Conservation (phyloP, 2,888 invertebrate genomes). For the Octodonta nipae region DNA sequence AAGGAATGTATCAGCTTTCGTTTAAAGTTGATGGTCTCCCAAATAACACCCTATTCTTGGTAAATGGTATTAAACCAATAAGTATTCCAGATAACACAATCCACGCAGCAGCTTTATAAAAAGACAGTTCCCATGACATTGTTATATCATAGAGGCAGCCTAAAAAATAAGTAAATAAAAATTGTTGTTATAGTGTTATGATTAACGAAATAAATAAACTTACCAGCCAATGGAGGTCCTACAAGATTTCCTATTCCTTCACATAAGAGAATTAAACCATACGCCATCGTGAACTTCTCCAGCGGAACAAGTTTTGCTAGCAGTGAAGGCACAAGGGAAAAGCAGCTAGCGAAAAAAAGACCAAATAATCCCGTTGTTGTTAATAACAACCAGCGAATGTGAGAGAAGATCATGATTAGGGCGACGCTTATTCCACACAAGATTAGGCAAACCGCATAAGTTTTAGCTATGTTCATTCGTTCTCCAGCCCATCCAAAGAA, state of each 20-base stretch:
- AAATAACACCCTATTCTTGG: conserved; percentile 47
- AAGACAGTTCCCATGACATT: conserved; percentile 61
- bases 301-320: conserved; percentile 77
- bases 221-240: conserved; percentile 85
- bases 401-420: conserved; percentile 39
- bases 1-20: no score
- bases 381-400: conserved; percentile 29
- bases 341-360: conserved; percentile 80
- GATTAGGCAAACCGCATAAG: conserved; percentile 67
- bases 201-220: conserved; percentile 2
- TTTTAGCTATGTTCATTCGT: conserved; percentile 63
- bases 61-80: conserved; percentile 52
- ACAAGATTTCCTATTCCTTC: conserved; percentile 86
- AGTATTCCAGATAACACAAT: conserved; percentile 65
- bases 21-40: conserved; percentile 7
- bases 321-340: conserved; percentile 80
- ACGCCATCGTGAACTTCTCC: conserved; percentile 84
- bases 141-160: conserved; percentile 52
- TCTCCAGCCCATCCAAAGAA: conserved; percentile 83
- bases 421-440: conserved; percentile 50
- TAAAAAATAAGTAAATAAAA: no score
- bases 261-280: conserved; percentile 75
- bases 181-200: background rate
- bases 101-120: conserved; percentile 69
- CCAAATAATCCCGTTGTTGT: conserved; percentile 55